These are phyloP conservation scores for Lathamus discolor DNA, from an alignment of 2,113 vertebrate species.

Conservation along the genomic window DNA sequence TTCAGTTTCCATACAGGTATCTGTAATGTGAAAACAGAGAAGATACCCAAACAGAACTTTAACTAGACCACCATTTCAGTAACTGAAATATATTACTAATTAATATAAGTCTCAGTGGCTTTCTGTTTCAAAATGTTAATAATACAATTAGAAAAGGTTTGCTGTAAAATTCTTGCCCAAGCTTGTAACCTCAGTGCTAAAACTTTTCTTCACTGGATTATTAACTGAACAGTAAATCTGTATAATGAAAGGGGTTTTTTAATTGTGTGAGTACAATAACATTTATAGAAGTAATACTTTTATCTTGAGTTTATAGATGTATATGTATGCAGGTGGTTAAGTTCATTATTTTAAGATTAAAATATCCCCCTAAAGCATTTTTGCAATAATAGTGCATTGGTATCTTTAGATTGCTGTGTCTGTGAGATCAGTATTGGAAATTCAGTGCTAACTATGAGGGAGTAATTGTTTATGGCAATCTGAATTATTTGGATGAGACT, in stretches of 20 bases:
- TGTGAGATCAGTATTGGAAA: neutral
- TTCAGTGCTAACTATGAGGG: neutral
- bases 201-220: neutral
- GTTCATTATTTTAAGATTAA: neutral
- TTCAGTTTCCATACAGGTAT: neutral
- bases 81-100: neutral
- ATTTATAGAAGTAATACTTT: neutral
- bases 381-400: neutral
- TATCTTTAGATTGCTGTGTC: neutral
- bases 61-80: neutral
- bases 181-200: neutral
- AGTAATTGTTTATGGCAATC: neutral
- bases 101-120: neutral
- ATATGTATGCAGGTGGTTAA: neutral
- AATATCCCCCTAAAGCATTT: neutral
- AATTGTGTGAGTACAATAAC: neutral
- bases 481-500: neutral
- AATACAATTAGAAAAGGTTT: neutral
- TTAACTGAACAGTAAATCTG: neutral
- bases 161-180: neutral
- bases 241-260: neutral
- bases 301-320: neutral
- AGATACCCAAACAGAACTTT: neutral
- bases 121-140: neutral
- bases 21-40: neutral